These are phyloP conservation scores for Marisa cornuarietis DNA, from an alignment of 1,140 invertebrate genomes.

Conservation along the genomic window DNA sequence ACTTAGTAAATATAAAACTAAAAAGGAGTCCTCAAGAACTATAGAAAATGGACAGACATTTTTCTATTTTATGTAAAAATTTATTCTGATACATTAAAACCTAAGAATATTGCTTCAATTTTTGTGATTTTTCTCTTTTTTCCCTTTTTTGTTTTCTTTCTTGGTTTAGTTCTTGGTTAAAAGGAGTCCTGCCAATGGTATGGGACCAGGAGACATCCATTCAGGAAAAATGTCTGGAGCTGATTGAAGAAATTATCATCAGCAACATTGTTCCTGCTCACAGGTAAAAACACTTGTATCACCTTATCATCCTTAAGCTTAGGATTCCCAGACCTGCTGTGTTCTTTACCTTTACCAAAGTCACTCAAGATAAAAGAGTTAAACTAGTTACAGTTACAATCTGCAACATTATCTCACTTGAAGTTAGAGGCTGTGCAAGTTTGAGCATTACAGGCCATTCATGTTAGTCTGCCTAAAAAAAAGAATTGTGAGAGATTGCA, in stretches of 20 bases:
- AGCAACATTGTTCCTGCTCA: conserved; percentile 45
- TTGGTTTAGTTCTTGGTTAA: conserved; percentile 47
- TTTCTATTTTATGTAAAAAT: not conserved
- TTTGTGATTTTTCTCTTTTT: not conserved
- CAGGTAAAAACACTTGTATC: conserved; percentile 30
- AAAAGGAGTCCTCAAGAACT: too few species aligned
- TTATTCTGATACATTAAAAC: not conserved
- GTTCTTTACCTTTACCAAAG: not conserved
- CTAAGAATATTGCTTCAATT: not conserved
- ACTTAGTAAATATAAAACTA: too few species aligned
- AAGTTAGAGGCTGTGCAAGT: too few species aligned
- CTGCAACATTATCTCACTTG: too few species aligned
- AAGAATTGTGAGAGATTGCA: too few species aligned
- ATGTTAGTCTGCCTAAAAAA: too few species aligned
- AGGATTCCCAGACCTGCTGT: not conserved
- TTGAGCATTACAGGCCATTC: too few species aligned
- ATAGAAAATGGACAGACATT: too few species aligned
- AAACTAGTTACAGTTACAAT: too few species aligned
- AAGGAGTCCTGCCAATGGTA: conserved; percentile 71
- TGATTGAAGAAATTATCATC: conserved; percentile 59
- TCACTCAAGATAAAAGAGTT: too few species aligned
- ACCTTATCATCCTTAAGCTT: not conserved
- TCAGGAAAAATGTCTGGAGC: conserved; percentile 72
- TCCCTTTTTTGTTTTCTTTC: conserved; percentile 10
- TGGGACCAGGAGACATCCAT: conserved; percentile 73